Base-by-base conservation (phyloP, 2,113 vertebrate species). In the Takifugu bimaculatus region DNA sequence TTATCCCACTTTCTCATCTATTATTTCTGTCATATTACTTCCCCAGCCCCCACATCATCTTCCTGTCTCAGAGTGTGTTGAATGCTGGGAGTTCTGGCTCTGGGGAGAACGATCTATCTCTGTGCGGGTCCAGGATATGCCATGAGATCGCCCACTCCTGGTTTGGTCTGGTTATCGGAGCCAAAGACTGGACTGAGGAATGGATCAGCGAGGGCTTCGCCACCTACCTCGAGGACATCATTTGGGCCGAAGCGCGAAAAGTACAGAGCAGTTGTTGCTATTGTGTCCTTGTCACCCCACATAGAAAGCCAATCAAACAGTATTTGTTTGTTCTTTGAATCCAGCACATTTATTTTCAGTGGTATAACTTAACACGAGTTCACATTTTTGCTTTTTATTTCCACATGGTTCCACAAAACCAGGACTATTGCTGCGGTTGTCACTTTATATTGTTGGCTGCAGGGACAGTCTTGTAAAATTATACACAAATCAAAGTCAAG, bases 131-230 rank as follows among this genome's bases (percentile, higher is more conserved):
- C 29, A 92, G 95, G 42, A 81, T 99, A 15, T 98, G 95, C 85
- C 97, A 99, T 9, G 97, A 99, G 88, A 94, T 99, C 25, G 94
- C 95, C 72, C 96, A 99, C 54, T 87, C 97, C 74, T 99, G 97
- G 97, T 99, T 98, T 70, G 97, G 97, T 56, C 87, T 99, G 44
- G 93, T 92, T 50, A 97, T 98, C 1, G 97, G 96, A 62, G 95
- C 96, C 72, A 90, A 84, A 26, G 96, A 99, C 70, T 99, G 96
- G 97, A 98, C 94, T 0, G 97, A 99, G 79, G 97, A 99, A 74
- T 99, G 97, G 96, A 88, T 99, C 87, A 98, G 97, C 13, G 96
- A 99, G 81, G 97, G 97, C 3, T 98, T 98, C 39, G 96, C 96
- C 79, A 98, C 97, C 13, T 95, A 91, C 79, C 82, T 99, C 68